Percentiles rank a stretch among this genome's conserved stretches.
These are phyloP conservation scores for Mesembrinibis cayennensis DNA, from an alignment of 2,113 vertebrate species.

Conservation along the genomic window DNA sequence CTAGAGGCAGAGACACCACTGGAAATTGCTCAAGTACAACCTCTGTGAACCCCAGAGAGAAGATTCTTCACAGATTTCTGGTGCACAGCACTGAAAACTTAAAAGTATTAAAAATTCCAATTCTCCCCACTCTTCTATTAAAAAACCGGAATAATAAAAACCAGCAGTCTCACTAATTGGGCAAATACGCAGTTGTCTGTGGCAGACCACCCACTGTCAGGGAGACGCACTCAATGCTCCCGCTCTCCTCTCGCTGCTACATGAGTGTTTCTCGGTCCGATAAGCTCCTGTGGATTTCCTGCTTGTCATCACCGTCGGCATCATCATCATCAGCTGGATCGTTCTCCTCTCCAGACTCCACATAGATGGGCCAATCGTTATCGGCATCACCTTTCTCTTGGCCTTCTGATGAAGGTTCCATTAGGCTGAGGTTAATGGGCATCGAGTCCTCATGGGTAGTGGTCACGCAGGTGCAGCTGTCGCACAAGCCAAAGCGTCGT, in stretches of 20 bases:
- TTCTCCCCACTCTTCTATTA: background rate
- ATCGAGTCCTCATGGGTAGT: constrained; percentile 82
- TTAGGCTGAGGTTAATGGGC: constrained; percentile 79
- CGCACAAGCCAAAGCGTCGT: constrained; percentile 89
- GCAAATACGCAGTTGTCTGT: background rate
- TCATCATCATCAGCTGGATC: constrained; percentile 72
- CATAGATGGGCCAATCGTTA: constrained; percentile 90
- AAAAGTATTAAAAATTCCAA: background rate
- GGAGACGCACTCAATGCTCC: background rate
- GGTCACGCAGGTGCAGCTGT: constrained; percentile 92
- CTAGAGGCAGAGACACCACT: background rate
- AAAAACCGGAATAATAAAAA: constrained; percentile 14
- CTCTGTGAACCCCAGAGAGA: background rate
- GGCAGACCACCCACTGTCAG: background rate
- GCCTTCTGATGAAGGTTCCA: constrained; percentile 76
- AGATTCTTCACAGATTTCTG: constrained; percentile 3
- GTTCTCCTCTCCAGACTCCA: constrained; percentile 91
- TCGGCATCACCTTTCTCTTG: constrained; percentile 81
- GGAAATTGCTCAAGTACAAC: background rate
- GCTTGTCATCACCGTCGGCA: constrained; percentile 79
- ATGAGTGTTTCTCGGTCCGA: constrained; percentile 69
- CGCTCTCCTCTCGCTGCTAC: constrained; percentile 40
- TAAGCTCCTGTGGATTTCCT: constrained; percentile 71
- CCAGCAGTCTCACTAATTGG: background rate
- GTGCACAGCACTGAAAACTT: constrained; percentile 43